Evolutionary conservation across 1,140 invertebrate genomes (phyloP).

Genomic region (Drosophila fuyamai): DNA sequence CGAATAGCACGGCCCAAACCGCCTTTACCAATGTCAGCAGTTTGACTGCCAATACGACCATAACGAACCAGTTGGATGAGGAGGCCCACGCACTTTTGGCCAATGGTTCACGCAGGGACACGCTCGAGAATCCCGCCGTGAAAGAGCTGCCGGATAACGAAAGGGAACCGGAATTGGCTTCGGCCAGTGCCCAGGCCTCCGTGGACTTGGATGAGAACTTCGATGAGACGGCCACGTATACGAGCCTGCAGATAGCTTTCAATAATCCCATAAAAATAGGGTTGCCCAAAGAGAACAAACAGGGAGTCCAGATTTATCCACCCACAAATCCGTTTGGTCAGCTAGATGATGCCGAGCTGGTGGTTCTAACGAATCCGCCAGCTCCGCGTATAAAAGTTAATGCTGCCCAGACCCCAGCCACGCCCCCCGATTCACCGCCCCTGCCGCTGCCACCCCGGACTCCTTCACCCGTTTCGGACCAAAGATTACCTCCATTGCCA

Average conservation of each 20-base stretch:
- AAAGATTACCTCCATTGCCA: slow-evolving; percentile 68
- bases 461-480: slow-evolving; percentile 69
- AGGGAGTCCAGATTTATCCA: slow-evolving; percentile 28
- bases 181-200: slow-evolving; percentile 68
- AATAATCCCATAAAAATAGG: slow-evolving; percentile 89
- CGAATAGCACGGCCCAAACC: slow-evolving; percentile 67
- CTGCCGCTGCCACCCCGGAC: slow-evolving; percentile 71
- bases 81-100: slow-evolving; percentile 87
- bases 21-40: slow-evolving; percentile 72
- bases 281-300: slow-evolving; percentile 17
- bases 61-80: slow-evolving; percentile 77
- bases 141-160: slow-evolving; percentile 70
- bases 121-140: slow-evolving; percentile 71
- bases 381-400: slow-evolving; percentile 85
- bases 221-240: slow-evolving; percentile 91
- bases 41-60: slow-evolving; percentile 72
- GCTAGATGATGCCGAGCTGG: slow-evolving; percentile 65
- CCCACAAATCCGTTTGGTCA: slow-evolving; percentile 65
- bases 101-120: slow-evolving; percentile 86
- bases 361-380: slow-evolving; percentile 79
- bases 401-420: slow-evolving; percentile 67
- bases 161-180: slow-evolving; percentile 36
- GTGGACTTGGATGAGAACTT: slow-evolving; percentile 88
- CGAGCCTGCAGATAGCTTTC: slow-evolving; percentile 93
- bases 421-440: slow-evolving; percentile 61